Evolutionary conservation across 2,888 invertebrate species (phyloP).

Genomic region (Pterostichus niger): DNA sequence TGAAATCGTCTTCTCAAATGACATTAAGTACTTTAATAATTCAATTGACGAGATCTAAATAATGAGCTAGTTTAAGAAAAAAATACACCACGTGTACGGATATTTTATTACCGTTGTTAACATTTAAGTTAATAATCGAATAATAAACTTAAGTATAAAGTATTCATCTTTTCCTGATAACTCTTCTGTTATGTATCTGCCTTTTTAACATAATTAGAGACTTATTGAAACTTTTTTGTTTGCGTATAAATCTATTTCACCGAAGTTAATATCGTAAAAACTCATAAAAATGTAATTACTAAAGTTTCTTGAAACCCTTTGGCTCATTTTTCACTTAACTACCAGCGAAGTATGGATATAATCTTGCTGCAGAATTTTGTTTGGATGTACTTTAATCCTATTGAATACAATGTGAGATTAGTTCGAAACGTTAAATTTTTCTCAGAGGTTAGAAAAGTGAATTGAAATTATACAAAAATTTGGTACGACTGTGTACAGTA

Average conservation of each 20-base stretch:
- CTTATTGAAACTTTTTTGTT: conserved; percentile 58
- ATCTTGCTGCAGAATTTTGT: background rate
- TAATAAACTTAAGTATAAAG: too few relatives aligned
- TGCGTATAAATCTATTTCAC: conserved; percentile 30
- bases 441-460: too few relatives aligned
- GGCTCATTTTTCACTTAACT: conserved; percentile 57
- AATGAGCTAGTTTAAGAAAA: too few relatives aligned
- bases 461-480: too few relatives aligned
- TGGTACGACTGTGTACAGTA: too few relatives aligned
- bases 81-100: too few relatives aligned
- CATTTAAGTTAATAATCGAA: too few relatives aligned
- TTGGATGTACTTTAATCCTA: background rate
- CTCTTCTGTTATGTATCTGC: background rate
- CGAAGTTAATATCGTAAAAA: conserved; percentile 27
- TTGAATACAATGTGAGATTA: background rate
- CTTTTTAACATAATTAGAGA: conserved; percentile 27
- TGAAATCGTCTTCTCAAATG: too few relatives aligned
- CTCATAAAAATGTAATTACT: conserved; percentile 59
- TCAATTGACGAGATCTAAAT: too few relatives aligned
- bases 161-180: too few relatives aligned
- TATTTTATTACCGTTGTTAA: too few relatives aligned
- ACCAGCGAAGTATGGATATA: background rate
- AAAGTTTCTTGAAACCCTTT: conserved; percentile 39
- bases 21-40: too few relatives aligned
- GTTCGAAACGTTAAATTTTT: background rate